Percentiles rank a stretch among this genome's conserved stretches.
phyloP scores from a whole-genome alignment of 2,797 vertebrate species.

The Florisuga fusca region DNA sequence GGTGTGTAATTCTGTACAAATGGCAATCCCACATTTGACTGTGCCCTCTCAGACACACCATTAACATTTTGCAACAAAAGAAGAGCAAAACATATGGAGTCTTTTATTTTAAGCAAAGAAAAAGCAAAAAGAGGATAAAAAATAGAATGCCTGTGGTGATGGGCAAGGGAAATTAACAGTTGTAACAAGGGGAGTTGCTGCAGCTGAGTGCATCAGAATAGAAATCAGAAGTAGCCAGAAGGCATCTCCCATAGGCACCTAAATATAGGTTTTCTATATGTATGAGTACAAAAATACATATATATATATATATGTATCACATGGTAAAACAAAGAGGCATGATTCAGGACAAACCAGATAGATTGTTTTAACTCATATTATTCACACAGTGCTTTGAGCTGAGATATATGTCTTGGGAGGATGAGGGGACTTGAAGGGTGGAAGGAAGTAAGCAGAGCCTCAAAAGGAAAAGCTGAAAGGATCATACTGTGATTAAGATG shows the following conservation, averaged over 20 bases:
- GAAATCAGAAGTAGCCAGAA: background rate
- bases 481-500: slow-evolving; percentile 30
- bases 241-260: background rate
- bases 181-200: background rate
- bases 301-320: rapidly evolving
- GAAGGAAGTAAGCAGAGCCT: slow-evolving; percentile 11
- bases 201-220: background rate
- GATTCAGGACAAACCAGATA: background rate
- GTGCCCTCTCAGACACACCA: slow-evolving; percentile 32
- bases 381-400: background rate
- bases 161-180: background rate
- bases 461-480: slow-evolving; percentile 26
- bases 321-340: background rate
- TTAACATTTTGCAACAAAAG: slow-evolving; percentile 25
- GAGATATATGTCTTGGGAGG: background rate
- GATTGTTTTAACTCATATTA: background rate
- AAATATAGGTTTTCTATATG: background rate
- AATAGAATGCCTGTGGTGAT: slow-evolving; percentile 8
- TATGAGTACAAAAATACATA: background rate
- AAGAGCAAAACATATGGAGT: slow-evolving; percentile 36
- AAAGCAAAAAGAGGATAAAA: slow-evolving; percentile 35
- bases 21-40: background rate
- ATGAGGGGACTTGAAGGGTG: background rate
- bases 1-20: slow-evolving; percentile 28
- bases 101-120: slow-evolving; percentile 26